Evolutionary conservation across 2,113 vertebrate genomes (phyloP).

Genomic region (Phocoena sinus): DNA sequence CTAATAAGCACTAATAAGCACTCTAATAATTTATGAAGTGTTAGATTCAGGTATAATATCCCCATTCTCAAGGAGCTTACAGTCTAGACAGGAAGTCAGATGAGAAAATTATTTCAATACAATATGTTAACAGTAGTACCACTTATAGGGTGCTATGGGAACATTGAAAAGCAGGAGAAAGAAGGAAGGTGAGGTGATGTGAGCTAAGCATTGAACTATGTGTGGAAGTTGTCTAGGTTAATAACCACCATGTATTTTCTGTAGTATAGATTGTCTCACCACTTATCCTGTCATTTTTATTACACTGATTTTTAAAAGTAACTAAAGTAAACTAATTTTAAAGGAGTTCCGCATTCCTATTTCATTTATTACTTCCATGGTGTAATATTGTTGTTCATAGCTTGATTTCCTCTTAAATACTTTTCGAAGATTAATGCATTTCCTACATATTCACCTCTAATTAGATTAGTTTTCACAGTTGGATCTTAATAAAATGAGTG

Average conservation of each 20-base stretch:
- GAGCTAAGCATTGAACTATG: background rate
- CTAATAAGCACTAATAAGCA: background rate
- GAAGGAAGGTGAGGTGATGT: background rate
- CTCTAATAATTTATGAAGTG: constrained; percentile 30
- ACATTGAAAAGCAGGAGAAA: background rate
- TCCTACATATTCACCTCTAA: background rate
- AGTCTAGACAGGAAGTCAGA: constrained; percentile 49
- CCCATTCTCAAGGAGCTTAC: constrained; percentile 26
- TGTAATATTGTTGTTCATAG: background rate
- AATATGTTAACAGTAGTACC: background rate
- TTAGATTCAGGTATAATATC: constrained; percentile 6
- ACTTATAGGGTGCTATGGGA: background rate
- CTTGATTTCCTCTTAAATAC: constrained; percentile 23
- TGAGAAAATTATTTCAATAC: constrained; percentile 27
- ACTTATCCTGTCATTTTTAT: background rate
- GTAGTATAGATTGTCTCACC: background rate
- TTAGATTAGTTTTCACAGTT: constrained; percentile 16
- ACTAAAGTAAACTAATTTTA: background rate
- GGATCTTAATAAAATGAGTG: background rate
- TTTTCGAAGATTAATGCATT: constrained; percentile 7
- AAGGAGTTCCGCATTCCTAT: background rate
- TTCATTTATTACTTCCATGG: background rate
- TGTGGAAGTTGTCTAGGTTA: background rate
- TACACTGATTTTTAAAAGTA: constrained; percentile 26
- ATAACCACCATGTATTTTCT: background rate